phyloP scores from a whole-genome alignment of 2,113 vertebrate species.

The Odontophorus gujanensis region DNA sequence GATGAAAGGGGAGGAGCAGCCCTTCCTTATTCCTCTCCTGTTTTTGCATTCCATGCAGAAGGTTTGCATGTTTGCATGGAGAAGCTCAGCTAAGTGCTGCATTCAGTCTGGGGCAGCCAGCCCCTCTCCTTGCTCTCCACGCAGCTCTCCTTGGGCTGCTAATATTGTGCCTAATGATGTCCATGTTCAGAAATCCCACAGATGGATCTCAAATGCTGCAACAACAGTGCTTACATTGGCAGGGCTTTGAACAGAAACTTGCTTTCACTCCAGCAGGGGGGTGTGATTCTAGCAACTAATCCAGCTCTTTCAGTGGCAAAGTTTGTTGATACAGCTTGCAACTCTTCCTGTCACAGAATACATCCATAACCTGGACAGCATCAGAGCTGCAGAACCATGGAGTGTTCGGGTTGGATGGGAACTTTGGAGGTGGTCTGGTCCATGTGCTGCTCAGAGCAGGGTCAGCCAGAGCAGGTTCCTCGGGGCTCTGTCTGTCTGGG shows the following conservation, averaged over 20 bases:
- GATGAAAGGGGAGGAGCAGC: background rate
- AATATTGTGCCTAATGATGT: background rate
- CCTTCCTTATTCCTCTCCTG: background rate
- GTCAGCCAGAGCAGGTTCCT: background rate
- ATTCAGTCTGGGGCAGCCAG: background rate
- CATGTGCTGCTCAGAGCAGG: background rate
- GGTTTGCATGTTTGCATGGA: background rate
- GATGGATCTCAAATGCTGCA: constrained; percentile 2
- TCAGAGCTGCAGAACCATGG: background rate
- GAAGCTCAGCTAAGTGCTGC: background rate
- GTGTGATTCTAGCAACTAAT: constrained; percentile 53
- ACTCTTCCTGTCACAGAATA: constrained; percentile 49
- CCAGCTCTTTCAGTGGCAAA: constrained; percentile 40
- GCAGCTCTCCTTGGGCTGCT: background rate
- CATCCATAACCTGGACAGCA: background rate
- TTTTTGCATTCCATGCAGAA: background rate
- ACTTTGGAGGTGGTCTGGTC: background rate
- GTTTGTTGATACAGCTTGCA: constrained; percentile 61
- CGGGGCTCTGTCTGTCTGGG: background rate
- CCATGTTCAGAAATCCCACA: background rate
- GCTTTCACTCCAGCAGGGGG: background rate
- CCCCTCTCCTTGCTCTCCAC: background rate
- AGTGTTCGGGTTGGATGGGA: background rate
- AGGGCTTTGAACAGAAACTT: background rate
- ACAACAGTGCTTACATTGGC: constrained; percentile 23